Evolutionary conservation across 2,113 vertebrate species (phyloP).

Genomic region (Dissostichus mawsoni): DNA sequence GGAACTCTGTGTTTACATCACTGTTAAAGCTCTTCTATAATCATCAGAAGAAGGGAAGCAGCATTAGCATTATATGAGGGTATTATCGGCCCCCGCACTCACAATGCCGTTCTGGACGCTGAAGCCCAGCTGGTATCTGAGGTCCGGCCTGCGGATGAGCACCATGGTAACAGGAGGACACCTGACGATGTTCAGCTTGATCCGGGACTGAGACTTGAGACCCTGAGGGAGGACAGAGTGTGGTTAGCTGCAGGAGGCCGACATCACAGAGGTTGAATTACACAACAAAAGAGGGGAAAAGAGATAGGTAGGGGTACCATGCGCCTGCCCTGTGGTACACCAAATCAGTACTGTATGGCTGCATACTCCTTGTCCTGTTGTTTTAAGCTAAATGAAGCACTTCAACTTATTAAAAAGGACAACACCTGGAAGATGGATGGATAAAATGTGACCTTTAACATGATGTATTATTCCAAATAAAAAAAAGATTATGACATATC

Average conservation of each 20-base stretch:
- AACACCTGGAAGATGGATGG: too few relatives aligned
- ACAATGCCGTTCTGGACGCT: conserved; percentile 99
- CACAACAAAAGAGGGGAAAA: neutral
- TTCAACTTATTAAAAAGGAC: too few relatives aligned
- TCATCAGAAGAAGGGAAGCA: neutral
- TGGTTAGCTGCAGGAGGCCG: neutral
- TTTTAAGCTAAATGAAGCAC: too few relatives aligned
- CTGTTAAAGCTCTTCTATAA: neutral
- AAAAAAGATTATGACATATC: too few relatives aligned
- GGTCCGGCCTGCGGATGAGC: conserved; percentile 94
- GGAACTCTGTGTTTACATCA: neutral
- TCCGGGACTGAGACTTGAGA: conserved; percentile 94
- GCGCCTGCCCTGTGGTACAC: too few relatives aligned
- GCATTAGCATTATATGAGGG: too few relatives aligned
- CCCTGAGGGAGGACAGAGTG: conserved; percentile 82
- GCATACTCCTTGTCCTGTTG: too few relatives aligned
- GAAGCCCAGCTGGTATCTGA: conserved; percentile 97
- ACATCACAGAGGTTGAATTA: neutral
- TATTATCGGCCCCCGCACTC: conserved; percentile 72
- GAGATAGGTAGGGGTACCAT: too few relatives aligned
- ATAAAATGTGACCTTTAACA: too few relatives aligned
- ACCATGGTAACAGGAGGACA: conserved; percentile 98
- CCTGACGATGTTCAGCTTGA: conserved; percentile 97
- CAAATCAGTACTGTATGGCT: too few relatives aligned
- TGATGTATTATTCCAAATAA: too few relatives aligned